Percentiles rank a stretch among this genome's conserved stretches.
Evolutionary conservation across 2,888 invertebrate genomes (phyloP).

Genomic region (Athetis lepigone): DNA sequence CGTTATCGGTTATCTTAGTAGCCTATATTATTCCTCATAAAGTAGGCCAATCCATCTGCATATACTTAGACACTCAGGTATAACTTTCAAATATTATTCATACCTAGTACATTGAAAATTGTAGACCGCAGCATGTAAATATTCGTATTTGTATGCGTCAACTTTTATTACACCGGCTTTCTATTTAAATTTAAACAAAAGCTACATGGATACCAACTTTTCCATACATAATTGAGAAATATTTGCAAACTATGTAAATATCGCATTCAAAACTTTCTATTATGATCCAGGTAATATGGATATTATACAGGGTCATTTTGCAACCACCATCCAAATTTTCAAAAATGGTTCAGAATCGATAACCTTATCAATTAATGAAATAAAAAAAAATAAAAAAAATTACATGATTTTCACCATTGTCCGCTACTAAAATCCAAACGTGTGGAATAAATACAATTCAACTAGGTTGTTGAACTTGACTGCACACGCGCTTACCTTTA

Average conservation of each 20-base stretch:
- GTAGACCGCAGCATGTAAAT: not conserved
- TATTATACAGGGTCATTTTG: too few species aligned
- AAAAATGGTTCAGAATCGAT: too few species aligned
- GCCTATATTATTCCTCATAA: too few species aligned
- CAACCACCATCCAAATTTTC: too few species aligned
- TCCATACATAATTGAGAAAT: not conserved
- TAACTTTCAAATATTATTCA: conserved; percentile 6
- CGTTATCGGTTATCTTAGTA: too few species aligned
- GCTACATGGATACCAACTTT: not conserved
- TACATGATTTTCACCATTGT: too few species aligned
- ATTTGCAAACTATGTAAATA: conserved; percentile 11
- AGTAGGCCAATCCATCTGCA: not conserved
- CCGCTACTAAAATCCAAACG: too few species aligned
- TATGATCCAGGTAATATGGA: conserved; percentile 1
- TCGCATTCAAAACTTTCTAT: not conserved
- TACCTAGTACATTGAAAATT: not conserved
- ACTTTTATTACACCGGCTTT: conserved; percentile 18
- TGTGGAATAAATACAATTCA: too few species aligned
- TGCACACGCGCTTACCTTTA: too few species aligned
- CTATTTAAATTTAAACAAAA: conserved; percentile 26
- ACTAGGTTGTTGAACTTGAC: too few species aligned
- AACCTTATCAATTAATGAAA: too few species aligned
- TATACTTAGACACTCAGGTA: not conserved
- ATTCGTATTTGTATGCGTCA: conserved; percentile 22
- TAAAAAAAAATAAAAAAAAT: too few species aligned